These are phyloP conservation scores for Palloptera scutellata DNA, from an alignment of 2,888 invertebrate species.

Conservation along the genomic window DNA sequence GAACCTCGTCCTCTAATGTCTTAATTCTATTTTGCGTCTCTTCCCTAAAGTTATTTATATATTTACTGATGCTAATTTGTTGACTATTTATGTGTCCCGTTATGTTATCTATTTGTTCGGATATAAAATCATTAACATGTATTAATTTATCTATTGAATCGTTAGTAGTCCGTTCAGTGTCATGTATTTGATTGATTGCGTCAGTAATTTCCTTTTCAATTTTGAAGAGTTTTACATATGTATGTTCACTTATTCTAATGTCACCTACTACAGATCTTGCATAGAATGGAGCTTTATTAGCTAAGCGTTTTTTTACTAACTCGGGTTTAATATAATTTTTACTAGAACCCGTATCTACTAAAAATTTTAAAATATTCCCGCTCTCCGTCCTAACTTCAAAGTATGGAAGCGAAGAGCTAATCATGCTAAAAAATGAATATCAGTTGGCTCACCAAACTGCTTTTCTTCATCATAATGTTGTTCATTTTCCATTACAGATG, in stretches of 20 bases:
- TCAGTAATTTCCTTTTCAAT: conserved; percentile 12
- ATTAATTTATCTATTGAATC: too few species aligned
- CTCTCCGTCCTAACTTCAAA: conserved; percentile 26
- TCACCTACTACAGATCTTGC: conserved; percentile 26
- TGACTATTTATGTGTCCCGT: too few species aligned
- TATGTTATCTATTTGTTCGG: too few species aligned
- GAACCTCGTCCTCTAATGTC: too few species aligned
- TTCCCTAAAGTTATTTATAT: conserved; percentile 15
- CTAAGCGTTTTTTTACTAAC: conserved; percentile 22
- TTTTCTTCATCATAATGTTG: neutral
- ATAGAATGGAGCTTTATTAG: conserved; percentile 21
- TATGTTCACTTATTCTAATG: conserved; percentile 22
- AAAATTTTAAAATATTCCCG: conserved; percentile 17
- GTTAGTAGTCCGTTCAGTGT: too few species aligned
- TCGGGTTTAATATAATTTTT: conserved; percentile 24
- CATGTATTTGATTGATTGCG: too few species aligned
- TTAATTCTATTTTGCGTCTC: neutral
- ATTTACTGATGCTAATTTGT: too few species aligned
- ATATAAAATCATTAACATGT: too few species aligned
- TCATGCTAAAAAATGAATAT: conserved; percentile 27
- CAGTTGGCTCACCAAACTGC: conserved; percentile 19
- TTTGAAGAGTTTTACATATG: conserved; percentile 24
- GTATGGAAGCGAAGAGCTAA: conserved; percentile 27
- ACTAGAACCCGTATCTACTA: too few species aligned
- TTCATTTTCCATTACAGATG: neutral